Percentiles rank a stretch among this genome's conserved stretches.
Conservation (phyloP, 2,797 vertebrate species). For the Limosa lapponica region DNA sequence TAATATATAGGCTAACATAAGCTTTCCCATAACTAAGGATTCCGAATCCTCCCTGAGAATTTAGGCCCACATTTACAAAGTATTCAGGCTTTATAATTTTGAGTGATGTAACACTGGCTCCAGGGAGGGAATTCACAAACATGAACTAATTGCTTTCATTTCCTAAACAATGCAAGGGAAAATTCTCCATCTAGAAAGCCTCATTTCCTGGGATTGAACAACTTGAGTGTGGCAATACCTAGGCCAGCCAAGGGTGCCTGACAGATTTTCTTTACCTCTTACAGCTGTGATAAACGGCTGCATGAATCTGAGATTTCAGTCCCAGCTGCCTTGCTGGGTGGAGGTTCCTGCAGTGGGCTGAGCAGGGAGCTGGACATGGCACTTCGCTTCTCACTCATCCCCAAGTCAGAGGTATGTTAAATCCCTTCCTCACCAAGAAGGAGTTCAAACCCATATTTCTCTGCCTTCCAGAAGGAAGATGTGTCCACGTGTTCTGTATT, state of each 20-base stretch:
- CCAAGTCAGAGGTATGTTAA: not conserved
- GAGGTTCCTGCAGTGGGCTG: not conserved
- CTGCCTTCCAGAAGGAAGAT: not conserved
- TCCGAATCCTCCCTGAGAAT: not conserved
- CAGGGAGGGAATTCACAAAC: not conserved
- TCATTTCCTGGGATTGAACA: not conserved
- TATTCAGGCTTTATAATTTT: not conserved
- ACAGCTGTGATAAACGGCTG: not conserved
- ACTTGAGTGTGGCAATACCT: not conserved
- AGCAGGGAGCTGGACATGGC: not conserved
- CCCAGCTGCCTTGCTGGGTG: not conserved
- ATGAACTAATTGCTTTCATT: not conserved
- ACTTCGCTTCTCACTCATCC: fast-evolving
- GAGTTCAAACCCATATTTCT: not conserved
- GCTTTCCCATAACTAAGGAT: not conserved
- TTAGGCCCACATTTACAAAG: not conserved
- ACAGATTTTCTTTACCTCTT: not conserved
- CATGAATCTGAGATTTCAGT: not conserved
- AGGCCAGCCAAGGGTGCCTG: not conserved
- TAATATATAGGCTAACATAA: not conserved
- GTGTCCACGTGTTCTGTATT: not conserved
- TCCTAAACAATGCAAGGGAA: not conserved
- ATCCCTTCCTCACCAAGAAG: not conserved
- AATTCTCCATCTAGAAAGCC: not conserved
- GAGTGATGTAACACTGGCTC: not conserved